Evolutionary conservation across 2,888 invertebrate genomes (phyloP), one percentile per base, ranked within the genome.

Genomic region (Craniophora ligustri): DNA sequence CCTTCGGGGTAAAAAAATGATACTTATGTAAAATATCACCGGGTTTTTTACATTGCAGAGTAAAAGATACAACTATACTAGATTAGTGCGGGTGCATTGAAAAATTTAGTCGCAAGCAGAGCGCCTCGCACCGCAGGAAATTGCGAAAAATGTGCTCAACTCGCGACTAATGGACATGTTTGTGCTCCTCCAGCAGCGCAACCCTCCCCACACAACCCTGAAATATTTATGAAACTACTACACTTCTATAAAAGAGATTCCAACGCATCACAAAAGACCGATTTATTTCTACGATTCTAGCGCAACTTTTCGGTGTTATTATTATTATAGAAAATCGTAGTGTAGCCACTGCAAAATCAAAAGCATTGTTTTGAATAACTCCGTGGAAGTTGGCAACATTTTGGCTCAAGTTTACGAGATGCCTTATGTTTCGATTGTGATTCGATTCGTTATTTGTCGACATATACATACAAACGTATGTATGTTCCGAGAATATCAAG

Each of bases 121-220:
- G 42, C 38, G 59, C 59, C 42, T 66, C 54, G 47, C 49, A 46
- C 53, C 61, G 45, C 65, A 65, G 82, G 79, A 83, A 83, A 85
- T 82, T 82, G 77, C 79, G 78, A 82, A 79, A 85, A 85, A 82
- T 81, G 79, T 68, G 50, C 75, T 69, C 64, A 67, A 74, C 71
- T 64, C 66, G 57, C 72, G 57, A 56, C 74, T 84, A 80, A 83
- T 80, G 76, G 78, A 78, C 73, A 71, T 72, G 70, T 78, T 72
- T 77, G 76, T 69, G 72, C 60, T 46, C 3, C 44, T 41, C 16
- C 5, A 10, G 19, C 18, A 34, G 23, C 46, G 53, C 55, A 39
- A 53, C 49, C 41, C 46, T 35, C 40, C 14, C 36, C 46, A 53
- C 31, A 60, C 49, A 40, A 44, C 47, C 15, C 42, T 54, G 60